These are phyloP conservation scores for Chrysemys picta DNA, from an alignment of 2,113 vertebrate genomes.

Conservation along the genomic window DNA sequence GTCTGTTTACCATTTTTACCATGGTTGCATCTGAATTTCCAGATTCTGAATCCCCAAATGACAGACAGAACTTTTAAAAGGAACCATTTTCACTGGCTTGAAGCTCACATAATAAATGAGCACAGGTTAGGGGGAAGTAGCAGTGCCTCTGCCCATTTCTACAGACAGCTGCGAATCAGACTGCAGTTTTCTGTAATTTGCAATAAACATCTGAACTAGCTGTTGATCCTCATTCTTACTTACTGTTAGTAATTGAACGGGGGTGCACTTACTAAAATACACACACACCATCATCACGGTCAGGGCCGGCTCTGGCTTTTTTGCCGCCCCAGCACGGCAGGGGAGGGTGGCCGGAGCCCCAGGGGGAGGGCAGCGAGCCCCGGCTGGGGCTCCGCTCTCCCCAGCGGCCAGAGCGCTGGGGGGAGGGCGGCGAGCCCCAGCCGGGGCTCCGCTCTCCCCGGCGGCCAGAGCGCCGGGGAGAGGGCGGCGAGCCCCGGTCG, in stretches of 20 bases:
- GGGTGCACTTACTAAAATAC: not conserved
- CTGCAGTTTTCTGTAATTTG: not conserved
- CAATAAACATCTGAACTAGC: not conserved
- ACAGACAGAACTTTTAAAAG: not conserved
- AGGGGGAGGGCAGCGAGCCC: too few relatives aligned
- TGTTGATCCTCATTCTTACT: not conserved
- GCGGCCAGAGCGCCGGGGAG: too few relatives aligned
- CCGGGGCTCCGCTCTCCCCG: too few relatives aligned
- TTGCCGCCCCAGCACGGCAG: too few relatives aligned
- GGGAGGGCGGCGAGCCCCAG: too few relatives aligned
- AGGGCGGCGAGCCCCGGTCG: too few relatives aligned
- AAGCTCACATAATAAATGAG: not conserved
- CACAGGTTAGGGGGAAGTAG: not conserved
- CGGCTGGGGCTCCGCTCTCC: too few relatives aligned
- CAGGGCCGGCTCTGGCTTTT: too few relatives aligned
- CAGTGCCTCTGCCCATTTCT: not conserved
- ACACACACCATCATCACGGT: not conserved
- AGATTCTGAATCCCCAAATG: not conserved
- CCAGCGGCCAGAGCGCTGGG: too few relatives aligned
- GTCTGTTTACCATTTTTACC: not conserved
- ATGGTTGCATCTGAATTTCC: not conserved
- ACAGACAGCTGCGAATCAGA: not conserved
- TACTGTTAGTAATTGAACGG: not conserved
- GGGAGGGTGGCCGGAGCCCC: too few relatives aligned
- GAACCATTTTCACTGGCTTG: not conserved